Conservation (phyloP, 1,140 invertebrate genomes). For the Caenorhabditis remanei region DNA sequence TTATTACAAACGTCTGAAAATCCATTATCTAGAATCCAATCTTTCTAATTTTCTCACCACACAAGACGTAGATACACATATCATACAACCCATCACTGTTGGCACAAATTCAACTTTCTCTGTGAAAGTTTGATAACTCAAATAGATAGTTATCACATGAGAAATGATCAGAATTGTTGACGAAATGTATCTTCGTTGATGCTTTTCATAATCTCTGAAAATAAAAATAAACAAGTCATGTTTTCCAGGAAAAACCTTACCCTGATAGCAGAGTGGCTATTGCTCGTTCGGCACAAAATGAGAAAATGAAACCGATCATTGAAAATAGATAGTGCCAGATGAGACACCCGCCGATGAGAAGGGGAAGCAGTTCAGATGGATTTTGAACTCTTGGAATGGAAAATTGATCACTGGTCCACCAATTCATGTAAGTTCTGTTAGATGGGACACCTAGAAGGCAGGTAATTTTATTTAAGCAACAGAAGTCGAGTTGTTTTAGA, state of each 20-base stretch:
- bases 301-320: not conserved
- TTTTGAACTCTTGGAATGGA: not conserved
- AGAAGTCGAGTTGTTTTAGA: too few relatives aligned
- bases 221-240: not conserved
- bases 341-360: not conserved
- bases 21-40: not conserved
- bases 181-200: not conserved
- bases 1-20: not conserved
- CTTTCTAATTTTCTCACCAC: not conserved
- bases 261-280: not conserved
- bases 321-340: not conserved
- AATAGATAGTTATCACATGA: not conserved
- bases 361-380: not conserved
- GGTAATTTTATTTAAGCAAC: too few relatives aligned
- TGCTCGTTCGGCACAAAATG: not conserved
- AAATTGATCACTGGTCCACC: not conserved
- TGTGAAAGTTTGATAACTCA: not conserved
- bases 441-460: not conserved
- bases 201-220: conserved; percentile 18
- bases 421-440: conserved; percentile 1
- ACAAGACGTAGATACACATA: not conserved
- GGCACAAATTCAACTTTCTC: not conserved
- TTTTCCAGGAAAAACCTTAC: not conserved
- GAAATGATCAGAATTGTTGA: not conserved
- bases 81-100: not conserved